Conservation (phyloP, 2,888 invertebrate genomes). For the Bugula neritina region DNA sequence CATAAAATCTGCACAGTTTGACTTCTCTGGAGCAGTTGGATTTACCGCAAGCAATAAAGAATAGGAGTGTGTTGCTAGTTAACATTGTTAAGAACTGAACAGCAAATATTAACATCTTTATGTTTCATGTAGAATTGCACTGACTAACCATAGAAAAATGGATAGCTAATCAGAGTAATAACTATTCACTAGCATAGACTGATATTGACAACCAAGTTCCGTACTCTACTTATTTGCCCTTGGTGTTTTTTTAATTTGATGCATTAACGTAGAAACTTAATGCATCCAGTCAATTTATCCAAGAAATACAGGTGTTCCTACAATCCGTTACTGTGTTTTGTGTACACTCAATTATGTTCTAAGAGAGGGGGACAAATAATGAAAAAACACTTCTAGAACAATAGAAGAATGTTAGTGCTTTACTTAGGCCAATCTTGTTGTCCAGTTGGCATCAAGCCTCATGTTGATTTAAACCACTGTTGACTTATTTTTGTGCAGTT, state of each 20-base stretch:
- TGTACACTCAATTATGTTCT: slow-evolving; percentile 12
- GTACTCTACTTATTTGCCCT: slow-evolving; percentile 1
- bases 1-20: no score
- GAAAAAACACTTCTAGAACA: slow-evolving; percentile 20
- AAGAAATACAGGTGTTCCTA: slow-evolving; percentile 21
- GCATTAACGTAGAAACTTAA: background rate
- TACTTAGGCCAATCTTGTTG: background rate
- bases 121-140: slow-evolving; percentile 22
- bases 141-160: slow-evolving; percentile 13
- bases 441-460: background rate
- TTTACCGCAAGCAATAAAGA: no score
- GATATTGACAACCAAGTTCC: background rate
- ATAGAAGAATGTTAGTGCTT: slow-evolving; percentile 6
- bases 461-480: background rate
- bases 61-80: no score
- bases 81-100: no score
- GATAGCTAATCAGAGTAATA: slow-evolving; percentile 12
- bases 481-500: background rate
- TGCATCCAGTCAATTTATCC: background rate
- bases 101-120: no score
- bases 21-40: no score
- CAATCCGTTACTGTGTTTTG: slow-evolving; percentile 4
- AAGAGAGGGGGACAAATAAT: background rate
- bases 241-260: slow-evolving; percentile 8
- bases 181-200: background rate